Evolutionary conservation across 2,797 vertebrate genomes (phyloP), one percentile per base, ranked within the genome.

Genomic region (Fratercula arctica): DNA sequence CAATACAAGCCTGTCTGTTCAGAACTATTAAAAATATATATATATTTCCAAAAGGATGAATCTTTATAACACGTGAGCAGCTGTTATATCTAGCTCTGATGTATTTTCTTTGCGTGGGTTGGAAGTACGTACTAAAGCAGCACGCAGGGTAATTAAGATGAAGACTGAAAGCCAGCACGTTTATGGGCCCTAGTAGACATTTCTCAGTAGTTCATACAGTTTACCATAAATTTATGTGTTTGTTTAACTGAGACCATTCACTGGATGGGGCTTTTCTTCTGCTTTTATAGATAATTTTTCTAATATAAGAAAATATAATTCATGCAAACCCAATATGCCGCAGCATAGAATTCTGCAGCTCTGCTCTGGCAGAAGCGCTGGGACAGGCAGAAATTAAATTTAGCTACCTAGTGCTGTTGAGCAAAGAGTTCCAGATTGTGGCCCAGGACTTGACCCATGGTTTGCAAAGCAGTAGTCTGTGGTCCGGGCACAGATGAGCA

Each of bases 121-220:
- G 45, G 45, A 78, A 91, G 82, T 39, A 64, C 41, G 3, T 39
- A 94, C 92, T n/a, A 95, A 84, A 88, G 81, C 94, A 94, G 73
- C 43, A 82, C 31, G 2, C n/a, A 60, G 85, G 84, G 29, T 75
- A 93, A 96, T 95, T 87, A 93, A 80, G 56, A 72, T 56, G 59
- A 66, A 93, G 74, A 95, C 66, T 69, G 83, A 92, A 95, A 95
- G 50, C 29, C 82, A 96, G 87, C 83, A 73, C 46, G 43, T 79
- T 98, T 95, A 89, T 87, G 78, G 87, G 78, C 61, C 61, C 86
- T 59, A 43, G 78, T 18, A 87, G 92, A 92, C 46, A 51, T 80
- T 88, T 95, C 86, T 81, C 56, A 82, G 79, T 28, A 73, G 74
- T 76, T 79, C 79, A 59, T 16, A 91, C 60, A 60, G 51, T 69